These are phyloP conservation scores for Morbakka virulenta DNA, from an alignment of 30 jellyfish, hydroid and myxozoan species.

Conservation along the genomic window DNA sequence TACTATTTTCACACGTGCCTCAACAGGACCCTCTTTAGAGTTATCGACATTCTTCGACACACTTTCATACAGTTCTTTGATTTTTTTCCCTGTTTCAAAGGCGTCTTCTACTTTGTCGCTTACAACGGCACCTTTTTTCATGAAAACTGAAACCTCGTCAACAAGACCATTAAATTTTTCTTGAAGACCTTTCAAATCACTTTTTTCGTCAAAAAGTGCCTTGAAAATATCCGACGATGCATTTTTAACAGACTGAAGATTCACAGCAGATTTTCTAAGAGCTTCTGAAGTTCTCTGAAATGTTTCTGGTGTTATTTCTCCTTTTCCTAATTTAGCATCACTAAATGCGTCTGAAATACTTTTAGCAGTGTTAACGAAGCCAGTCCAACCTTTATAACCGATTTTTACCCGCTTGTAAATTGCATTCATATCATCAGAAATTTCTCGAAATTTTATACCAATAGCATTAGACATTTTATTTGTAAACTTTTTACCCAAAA, in stretches of 20 bases:
- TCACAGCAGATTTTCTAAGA: conserved; percentile 51
- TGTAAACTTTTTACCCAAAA: conserved; percentile 72
- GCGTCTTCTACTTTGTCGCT: conserved; percentile 60
- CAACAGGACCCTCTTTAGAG: conserved; percentile 72
- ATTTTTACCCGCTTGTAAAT: conserved; percentile 51
- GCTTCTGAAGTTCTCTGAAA: conserved; percentile 61
- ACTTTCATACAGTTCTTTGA: conserved; percentile 4
- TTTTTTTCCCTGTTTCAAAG: conserved; percentile 42
- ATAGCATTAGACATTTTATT: conserved; percentile 43
- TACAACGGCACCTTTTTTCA: conserved; percentile 44
- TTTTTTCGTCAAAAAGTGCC: conserved; percentile 65
- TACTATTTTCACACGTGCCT: conserved; percentile 50
- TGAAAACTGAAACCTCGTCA: conserved; percentile 46
- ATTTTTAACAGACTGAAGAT: conserved; percentile 50
- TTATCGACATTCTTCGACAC: conserved; percentile 25
- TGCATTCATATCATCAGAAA: conserved; percentile 25
- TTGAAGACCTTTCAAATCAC: conserved; percentile 49
- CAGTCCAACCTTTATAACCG: conserved; percentile 71
- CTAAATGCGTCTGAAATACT: conserved; percentile 54
- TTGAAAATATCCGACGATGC: conserved; percentile 65
- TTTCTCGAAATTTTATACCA: conserved; percentile 38
- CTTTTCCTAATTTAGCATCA: conserved; percentile 17
- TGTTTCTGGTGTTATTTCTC: conserved; percentile 58
- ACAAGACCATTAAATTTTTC: conserved; percentile 50
- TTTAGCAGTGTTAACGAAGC: conserved; percentile 40